phyloP scores from a whole-genome alignment of 2,888 invertebrate species.

The Pollenia amentaria region DNA sequence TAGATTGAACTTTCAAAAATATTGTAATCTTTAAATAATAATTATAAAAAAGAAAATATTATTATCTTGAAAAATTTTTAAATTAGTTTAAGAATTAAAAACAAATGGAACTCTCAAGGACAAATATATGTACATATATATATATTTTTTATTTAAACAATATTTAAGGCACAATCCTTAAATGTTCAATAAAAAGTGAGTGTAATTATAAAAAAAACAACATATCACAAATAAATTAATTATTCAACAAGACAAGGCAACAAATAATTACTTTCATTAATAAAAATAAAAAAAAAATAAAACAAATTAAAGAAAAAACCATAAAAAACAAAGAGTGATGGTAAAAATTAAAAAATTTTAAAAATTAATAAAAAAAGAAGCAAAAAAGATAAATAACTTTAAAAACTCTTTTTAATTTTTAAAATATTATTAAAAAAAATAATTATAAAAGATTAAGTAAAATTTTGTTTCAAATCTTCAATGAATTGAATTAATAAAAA shows the following conservation, averaged over 20 bases:
- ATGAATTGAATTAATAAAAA: slow-evolving; percentile 36
- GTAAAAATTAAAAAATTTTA: background rate
- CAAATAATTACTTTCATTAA: slow-evolving; percentile 43
- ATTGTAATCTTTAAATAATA: too few species aligned
- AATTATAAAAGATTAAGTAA: slow-evolving; percentile 64
- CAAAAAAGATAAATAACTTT: background rate
- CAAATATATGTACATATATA: slow-evolving; percentile 48
- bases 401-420: background rate
- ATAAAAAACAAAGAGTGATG: slow-evolving; percentile 5
- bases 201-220: slow-evolving; percentile 33
- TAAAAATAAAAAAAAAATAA: background rate
- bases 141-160: slow-evolving; percentile 4
- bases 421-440: background rate
- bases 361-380: background rate
- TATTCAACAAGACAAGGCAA: slow-evolving; percentile 36
- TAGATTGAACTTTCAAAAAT: too few species aligned
- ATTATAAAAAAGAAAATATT: slow-evolving; percentile 19
- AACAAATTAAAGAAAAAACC: background rate
- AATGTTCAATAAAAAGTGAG: background rate
- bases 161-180: background rate
- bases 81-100: slow-evolving; percentile 45
- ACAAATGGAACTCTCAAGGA: slow-evolving; percentile 63
- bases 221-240: slow-evolving; percentile 18
- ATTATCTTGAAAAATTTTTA: slow-evolving; percentile 56
- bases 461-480: slow-evolving; percentile 35